Base-by-base conservation (phyloP, 2,888 invertebrate species). In the Acleris sparsana region DNA sequence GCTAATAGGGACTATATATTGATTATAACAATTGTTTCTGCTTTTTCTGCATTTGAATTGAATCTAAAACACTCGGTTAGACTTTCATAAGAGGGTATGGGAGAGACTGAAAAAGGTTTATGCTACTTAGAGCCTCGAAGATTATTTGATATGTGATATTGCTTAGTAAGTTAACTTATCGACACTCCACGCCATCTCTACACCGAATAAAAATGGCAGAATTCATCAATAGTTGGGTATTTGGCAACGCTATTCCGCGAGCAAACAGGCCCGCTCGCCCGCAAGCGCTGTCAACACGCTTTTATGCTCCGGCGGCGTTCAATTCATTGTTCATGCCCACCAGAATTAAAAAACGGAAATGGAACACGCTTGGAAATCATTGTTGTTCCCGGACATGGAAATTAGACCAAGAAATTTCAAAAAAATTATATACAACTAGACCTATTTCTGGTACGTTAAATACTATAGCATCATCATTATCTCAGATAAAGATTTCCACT, bases 241-340 rank as follows among this genome's bases (percentile, higher is more conserved):
- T 75, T 72, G 69, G 71, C 75, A 69, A 72, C 77, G 79, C 75
- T 83, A 82, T 84, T 85, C 82, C 80, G 75, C 75, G 70, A 74
- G 76, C 76, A 81, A 80, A 81, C 79, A 80, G 76, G 75, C 78
- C 68, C 73, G 70, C 20, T 57, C 80, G 78, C 74, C 82, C 79
- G 76, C 76, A 74, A 73, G 72, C 69, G 72, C 73, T 78, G 80
- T 79, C 80, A 77, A 76, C 76, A 78, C 72, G 75, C 73, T 67
- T 71, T 70, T 73, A 67, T 68, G 55, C 67, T 55, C 59, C 60
- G 25, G 29, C 22, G 44, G 55, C 65, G 69, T 71, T 71, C 51
- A 58, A 62, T 70, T 66, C 65, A 63, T 72, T 72, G 43, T 43
- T 16, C 55, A 73, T 53, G 53, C 25, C 57, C 48, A 56, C 29